Conservation (phyloP, 2,113 vertebrate genomes). For the Lepus americanus region DNA sequence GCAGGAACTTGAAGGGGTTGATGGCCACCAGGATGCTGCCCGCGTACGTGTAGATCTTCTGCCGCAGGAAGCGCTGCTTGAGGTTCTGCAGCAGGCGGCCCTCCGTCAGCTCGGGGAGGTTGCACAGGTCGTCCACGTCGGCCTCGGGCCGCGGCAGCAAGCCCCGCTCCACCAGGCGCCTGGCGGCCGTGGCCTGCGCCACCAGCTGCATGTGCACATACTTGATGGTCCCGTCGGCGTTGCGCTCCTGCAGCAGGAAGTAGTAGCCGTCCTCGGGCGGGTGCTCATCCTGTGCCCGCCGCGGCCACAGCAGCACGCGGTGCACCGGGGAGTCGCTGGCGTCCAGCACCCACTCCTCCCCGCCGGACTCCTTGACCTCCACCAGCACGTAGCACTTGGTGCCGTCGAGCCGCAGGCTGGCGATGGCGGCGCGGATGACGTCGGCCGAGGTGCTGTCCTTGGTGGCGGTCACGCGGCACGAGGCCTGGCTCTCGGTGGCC, state of each 20-base stretch:
- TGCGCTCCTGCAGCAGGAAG: slow-evolving; percentile 93
- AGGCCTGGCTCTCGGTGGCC: slow-evolving; percentile 81
- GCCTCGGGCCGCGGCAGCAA: slow-evolving; percentile 95
- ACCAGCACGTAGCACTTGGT: slow-evolving; percentile 89
- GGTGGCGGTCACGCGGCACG: slow-evolving; percentile 90
- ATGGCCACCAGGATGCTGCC: slow-evolving; percentile 95
- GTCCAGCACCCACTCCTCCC: slow-evolving; percentile 91
- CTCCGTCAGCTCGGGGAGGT: slow-evolving; percentile 91
- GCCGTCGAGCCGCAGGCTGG: slow-evolving; percentile 88
- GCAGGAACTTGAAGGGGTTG: slow-evolving; percentile 97
- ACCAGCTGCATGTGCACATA: slow-evolving; percentile 92
- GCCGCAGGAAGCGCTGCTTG: slow-evolving; percentile 91
- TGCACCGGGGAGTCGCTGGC: slow-evolving; percentile 89
- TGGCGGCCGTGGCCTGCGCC: slow-evolving; percentile 89
- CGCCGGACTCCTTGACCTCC: slow-evolving; percentile 91
- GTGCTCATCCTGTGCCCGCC: slow-evolving; percentile 90
- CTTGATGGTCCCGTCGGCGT: slow-evolving; percentile 91
- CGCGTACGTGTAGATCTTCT: slow-evolving; percentile 95
- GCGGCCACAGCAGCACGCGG: slow-evolving; percentile 93
- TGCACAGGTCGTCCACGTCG: slow-evolving; percentile 93
- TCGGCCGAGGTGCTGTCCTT: slow-evolving; percentile 87
- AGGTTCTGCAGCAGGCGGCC: slow-evolving; percentile 90
- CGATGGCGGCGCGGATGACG: slow-evolving; percentile 89
- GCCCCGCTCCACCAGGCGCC: slow-evolving; percentile 92
- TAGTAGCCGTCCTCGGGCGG: slow-evolving; percentile 91